Conservation (phyloP, 2,113 vertebrate genomes). For the Rhinolophus ferrumequinum region DNA sequence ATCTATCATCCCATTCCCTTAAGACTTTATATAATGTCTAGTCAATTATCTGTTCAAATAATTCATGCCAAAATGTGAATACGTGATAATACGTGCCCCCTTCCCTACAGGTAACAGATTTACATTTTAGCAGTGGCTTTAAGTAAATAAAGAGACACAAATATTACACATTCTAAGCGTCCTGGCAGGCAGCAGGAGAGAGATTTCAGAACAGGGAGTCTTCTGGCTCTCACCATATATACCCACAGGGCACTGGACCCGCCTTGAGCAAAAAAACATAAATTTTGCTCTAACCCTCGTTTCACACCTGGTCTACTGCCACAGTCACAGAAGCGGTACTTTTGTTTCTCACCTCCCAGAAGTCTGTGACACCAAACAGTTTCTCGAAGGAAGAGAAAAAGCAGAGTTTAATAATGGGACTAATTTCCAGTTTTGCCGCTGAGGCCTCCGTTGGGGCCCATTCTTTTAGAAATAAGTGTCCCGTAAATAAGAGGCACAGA, state of each 20-base stretch:
- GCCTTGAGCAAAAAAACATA: neutral
- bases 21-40: neutral
- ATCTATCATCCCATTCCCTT: neutral
- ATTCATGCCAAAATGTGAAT: neutral
- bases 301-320: neutral
- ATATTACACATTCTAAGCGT: neutral
- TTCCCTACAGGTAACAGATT: neutral
- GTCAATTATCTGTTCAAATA: neutral
- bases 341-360: neutral
- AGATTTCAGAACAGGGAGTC: neutral
- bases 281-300: neutral
- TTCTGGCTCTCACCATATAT: neutral
- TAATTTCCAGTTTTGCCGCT: neutral
- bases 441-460: neutral
- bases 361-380: neutral
- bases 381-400: constrained; percentile 13
- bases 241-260: neutral
- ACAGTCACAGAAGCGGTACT: neutral
- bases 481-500: neutral
- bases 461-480: neutral
- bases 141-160: neutral
- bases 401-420: neutral
- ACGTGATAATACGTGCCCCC: neutral
- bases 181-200: neutral
- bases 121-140: neutral